Conservation (phyloP, 2,113 vertebrate species). For the Ptilonorhynchus violaceus region DNA sequence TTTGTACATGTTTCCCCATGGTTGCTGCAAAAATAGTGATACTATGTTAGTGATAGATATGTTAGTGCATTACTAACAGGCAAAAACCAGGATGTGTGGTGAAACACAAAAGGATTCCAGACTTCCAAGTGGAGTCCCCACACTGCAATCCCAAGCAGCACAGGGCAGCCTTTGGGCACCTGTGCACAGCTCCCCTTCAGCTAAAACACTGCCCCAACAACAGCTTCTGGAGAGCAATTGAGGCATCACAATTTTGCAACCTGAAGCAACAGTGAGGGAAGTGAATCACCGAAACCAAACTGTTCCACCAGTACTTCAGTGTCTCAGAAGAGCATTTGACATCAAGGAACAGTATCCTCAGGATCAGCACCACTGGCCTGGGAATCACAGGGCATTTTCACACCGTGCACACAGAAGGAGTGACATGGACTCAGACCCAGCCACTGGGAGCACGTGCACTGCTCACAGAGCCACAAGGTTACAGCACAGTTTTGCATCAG, state of each 20-base stretch:
- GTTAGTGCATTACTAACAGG: background rate
- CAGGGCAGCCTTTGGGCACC: background rate
- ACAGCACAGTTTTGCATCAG: background rate
- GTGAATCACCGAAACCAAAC: background rate
- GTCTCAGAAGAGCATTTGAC: background rate
- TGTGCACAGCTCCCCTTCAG: background rate
- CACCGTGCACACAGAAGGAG: fast-evolving
- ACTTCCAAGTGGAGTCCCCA: fast-evolving
- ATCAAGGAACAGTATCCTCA: background rate
- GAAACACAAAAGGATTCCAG: background rate
- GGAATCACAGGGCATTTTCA: background rate
- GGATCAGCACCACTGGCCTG: background rate
- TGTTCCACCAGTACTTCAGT: background rate
- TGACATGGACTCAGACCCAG: fast-evolving
- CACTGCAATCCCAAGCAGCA: background rate
- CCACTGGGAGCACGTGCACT: background rate
- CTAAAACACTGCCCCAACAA: background rate
- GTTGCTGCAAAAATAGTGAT: background rate
- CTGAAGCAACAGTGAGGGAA: background rate
- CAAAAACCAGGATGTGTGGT: background rate
- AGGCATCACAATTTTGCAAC: background rate
- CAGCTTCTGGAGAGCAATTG: background rate
- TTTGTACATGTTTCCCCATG: background rate
- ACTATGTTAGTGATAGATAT: too few species aligned
- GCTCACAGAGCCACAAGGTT: background rate